Conservation (phyloP, 2,113 vertebrate genomes). For the Varanus salvator region DNA sequence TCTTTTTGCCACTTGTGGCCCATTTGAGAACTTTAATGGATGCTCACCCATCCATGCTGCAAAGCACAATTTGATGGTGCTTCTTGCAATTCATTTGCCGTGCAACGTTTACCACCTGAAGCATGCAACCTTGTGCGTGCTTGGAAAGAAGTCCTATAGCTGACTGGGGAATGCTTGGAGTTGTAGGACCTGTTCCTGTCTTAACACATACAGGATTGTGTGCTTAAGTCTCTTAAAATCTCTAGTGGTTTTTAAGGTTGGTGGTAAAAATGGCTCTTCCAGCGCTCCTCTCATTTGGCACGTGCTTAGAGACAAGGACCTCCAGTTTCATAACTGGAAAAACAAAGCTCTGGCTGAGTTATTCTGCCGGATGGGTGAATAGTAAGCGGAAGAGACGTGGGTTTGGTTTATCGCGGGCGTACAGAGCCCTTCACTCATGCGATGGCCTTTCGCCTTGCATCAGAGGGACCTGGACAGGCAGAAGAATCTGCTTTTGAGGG, state of each 20-base stretch:
- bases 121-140: no score
- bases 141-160: no score
- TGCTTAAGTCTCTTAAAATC: background rate
- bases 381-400: background rate
- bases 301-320: background rate
- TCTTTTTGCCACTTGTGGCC: slow-evolving; percentile 53
- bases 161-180: no score
- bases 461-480: background rate
- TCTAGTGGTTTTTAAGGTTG: background rate
- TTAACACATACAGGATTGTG: no score
- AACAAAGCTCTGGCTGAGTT: background rate
- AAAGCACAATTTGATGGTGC: background rate
- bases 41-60: slow-evolving; percentile 46
- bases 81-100: background rate
- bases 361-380: background rate
- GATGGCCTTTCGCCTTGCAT: background rate
- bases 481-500: background rate
- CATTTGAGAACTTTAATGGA: slow-evolving; percentile 47
- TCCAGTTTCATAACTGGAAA: background rate
- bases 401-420: background rate
- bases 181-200: no score
- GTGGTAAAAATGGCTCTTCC: background rate
- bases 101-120: no score
- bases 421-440: background rate
- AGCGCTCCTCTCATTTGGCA: background rate